These are phyloP conservation scores for Ephialtes manifestator DNA, from an alignment of 2,888 invertebrate genomes.

Conservation along the genomic window DNA sequence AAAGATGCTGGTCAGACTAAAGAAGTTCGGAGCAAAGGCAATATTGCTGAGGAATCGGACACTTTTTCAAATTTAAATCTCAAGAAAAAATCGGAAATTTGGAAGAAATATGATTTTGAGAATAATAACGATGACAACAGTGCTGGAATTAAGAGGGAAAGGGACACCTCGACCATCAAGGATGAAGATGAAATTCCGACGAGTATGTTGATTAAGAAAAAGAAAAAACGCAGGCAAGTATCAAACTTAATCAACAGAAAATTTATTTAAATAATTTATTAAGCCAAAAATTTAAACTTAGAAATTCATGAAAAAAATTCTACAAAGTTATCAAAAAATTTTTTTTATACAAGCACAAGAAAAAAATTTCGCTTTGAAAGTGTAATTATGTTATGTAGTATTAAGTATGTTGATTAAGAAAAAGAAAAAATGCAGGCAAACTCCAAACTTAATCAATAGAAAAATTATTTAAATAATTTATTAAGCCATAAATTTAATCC, in stretches of 20 bases:
- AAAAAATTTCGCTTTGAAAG: too few relatives aligned
- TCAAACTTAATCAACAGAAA: neutral
- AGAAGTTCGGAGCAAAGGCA: slow-evolving; percentile 30
- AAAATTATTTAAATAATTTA: too few relatives aligned
- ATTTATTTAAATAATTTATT: neutral
- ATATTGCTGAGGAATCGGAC: slow-evolving; percentile 60
- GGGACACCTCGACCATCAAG: slow-evolving; percentile 31
- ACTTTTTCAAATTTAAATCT: slow-evolving; percentile 22
- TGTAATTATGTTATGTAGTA: too few relatives aligned
- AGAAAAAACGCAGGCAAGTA: slow-evolving; percentile 77
- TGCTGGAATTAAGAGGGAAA: slow-evolving; percentile 20
- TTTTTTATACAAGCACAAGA: too few relatives aligned
- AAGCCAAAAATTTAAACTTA: neutral
- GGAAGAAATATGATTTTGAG: slow-evolving; percentile 55
- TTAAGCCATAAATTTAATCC: too few relatives aligned
- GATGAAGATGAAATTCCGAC: slow-evolving; percentile 62
- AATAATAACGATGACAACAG: neutral
- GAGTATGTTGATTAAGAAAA: slow-evolving; percentile 69
- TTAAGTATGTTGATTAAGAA: too few relatives aligned
- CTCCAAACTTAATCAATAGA: too few relatives aligned
- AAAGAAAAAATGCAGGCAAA: too few relatives aligned
- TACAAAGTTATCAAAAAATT: too few relatives aligned
- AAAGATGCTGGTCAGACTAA: slow-evolving; percentile 40
- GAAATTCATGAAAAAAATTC: too few relatives aligned
- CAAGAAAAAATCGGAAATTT: slow-evolving; percentile 29